Conservation (phyloP, 2,888 invertebrate genomes). For the Unio delphinus region DNA sequence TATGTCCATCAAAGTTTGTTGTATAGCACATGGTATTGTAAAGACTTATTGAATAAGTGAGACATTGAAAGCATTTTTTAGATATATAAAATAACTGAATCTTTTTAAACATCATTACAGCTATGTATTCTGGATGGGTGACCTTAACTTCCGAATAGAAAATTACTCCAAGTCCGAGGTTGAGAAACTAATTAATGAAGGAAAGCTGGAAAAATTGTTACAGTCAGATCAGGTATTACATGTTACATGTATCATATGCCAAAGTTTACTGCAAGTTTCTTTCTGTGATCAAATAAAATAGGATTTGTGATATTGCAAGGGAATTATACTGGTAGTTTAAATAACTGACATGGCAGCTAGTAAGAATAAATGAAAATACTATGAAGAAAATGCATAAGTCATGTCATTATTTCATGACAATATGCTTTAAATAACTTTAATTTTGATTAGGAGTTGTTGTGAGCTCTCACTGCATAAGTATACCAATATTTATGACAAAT, state of each 20-base stretch:
- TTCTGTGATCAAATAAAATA: constrained; percentile 2
- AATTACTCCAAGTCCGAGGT: constrained; percentile 69
- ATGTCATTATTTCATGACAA: too few species aligned
- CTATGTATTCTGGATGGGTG: constrained; percentile 96
- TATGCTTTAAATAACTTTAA: too few species aligned
- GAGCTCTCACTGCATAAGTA: too few species aligned
- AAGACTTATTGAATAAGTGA: not conserved
- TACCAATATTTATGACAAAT: too few species aligned
- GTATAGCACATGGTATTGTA: too few species aligned
- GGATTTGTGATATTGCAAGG: constrained; percentile 1
- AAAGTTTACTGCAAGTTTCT: not conserved
- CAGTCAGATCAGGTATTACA: constrained; percentile 78
- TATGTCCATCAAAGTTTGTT: too few species aligned
- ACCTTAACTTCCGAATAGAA: constrained; percentile 92
- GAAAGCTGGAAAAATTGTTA: constrained; percentile 79
- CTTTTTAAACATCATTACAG: constrained; percentile 75
- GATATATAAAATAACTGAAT: not conserved
- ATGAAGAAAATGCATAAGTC: too few species aligned
- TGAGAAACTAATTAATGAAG: constrained; percentile 78
- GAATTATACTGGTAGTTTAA: too few species aligned
- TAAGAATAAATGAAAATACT: too few species aligned
- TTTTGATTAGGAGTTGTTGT: too few species aligned
- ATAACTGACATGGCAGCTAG: too few species aligned
- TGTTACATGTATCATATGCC: not conserved
- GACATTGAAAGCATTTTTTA: too few species aligned